Conservation (phyloP, 1,140 invertebrate genomes). For the Plodia interpunctella region DNA sequence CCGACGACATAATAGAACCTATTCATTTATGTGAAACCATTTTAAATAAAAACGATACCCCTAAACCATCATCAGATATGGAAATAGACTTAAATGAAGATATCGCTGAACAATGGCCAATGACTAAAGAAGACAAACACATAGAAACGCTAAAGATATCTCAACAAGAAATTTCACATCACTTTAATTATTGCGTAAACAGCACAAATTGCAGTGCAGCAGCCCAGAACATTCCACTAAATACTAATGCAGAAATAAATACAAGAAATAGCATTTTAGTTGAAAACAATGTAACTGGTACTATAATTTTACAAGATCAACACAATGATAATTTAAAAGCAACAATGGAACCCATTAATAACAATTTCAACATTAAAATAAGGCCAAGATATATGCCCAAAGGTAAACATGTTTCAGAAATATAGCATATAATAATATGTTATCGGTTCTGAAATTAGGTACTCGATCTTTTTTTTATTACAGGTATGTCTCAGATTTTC, state of each 20-base stretch:
- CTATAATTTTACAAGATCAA: neutral
- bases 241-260: neutral
- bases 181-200: neutral
- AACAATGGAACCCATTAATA: neutral
- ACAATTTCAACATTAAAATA: slow-evolving; percentile 40
- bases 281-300: neutral
- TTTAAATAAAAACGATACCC: slow-evolving; percentile 10
- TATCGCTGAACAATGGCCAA: neutral
- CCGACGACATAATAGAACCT: slow-evolving; percentile 27
- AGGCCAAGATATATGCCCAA: slow-evolving; percentile 54
- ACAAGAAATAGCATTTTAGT: no score
- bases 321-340: neutral
- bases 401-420: slow-evolving; percentile 33
- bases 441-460: neutral
- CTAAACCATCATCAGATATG: neutral
- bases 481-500: slow-evolving; percentile 61
- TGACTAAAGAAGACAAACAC: neutral
- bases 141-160: neutral
- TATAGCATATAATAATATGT: neutral
- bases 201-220: neutral
- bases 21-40: slow-evolving; percentile 41
- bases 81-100: neutral
- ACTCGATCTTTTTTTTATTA: slow-evolving; percentile 20
- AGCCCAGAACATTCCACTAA: neutral
- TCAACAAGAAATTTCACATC: neutral